These are phyloP conservation scores for Cynocephalus volans DNA, from an alignment of 2,113 vertebrate species.

Conservation along the genomic window DNA sequence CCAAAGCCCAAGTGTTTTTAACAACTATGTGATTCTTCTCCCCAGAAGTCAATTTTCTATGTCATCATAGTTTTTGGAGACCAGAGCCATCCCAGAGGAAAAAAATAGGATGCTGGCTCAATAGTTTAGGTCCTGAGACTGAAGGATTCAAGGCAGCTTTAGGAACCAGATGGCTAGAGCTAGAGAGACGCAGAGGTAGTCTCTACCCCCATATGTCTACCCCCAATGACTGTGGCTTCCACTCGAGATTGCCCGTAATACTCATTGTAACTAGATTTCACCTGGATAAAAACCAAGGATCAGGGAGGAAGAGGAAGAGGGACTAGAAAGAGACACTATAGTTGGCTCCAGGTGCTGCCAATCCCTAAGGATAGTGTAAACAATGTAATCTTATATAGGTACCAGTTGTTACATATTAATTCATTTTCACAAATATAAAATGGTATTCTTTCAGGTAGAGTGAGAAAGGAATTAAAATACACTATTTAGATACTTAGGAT, in stretches of 20 bases:
- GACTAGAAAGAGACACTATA: neutral
- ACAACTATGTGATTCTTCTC: neutral
- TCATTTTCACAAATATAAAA: slow-evolving; percentile 58
- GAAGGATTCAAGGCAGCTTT: neutral
- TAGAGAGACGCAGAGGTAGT: neutral
- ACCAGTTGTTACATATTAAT: slow-evolving; percentile 51
- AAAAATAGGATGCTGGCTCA: neutral
- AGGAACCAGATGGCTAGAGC: neutral
- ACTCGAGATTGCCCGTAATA: neutral
- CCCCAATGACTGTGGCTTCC: neutral
- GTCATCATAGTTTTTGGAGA: neutral
- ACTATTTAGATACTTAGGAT: neutral
- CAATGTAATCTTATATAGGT: neutral
- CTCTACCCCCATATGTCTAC: neutral
- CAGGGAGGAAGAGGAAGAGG: neutral
- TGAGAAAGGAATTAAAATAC: slow-evolving; percentile 57
- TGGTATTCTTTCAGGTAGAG: slow-evolving; percentile 2
- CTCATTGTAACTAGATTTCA: neutral
- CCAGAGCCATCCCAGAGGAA: neutral
- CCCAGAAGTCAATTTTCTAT: neutral
- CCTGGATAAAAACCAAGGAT: neutral
- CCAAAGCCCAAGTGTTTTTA: neutral
- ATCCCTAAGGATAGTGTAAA: slow-evolving; percentile 32
- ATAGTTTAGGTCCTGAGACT: neutral
- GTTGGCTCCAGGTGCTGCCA: neutral